These are phyloP conservation scores for Nasalis larvatus DNA, from an alignment of 2,113 vertebrate genomes.

Conservation along the genomic window DNA sequence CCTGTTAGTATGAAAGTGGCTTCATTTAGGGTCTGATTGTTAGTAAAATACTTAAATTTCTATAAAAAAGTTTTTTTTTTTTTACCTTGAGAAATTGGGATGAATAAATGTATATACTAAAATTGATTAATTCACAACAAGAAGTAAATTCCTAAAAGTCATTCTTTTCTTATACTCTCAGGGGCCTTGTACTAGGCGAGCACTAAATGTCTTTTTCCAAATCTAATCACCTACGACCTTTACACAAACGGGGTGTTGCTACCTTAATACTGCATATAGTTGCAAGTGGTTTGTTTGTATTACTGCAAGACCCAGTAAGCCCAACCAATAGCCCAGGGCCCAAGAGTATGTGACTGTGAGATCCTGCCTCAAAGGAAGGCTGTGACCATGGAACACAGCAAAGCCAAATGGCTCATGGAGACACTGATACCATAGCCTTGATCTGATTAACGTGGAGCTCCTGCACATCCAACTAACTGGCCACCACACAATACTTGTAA, in stretches of 20 bases:
- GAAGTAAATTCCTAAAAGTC: neutral
- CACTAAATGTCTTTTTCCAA: neutral
- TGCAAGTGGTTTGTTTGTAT: neutral
- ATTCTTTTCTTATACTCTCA: neutral
- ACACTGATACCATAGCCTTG: neutral
- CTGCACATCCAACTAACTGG: neutral
- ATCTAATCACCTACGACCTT: neutral
- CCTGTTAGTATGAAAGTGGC: neutral
- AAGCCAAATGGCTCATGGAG: neutral
- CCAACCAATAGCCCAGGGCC: neutral
- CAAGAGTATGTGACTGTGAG: neutral
- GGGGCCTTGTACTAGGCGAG: neutral
- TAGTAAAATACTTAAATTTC: constrained; percentile 6
- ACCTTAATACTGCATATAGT: neutral
- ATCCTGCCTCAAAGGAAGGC: neutral
- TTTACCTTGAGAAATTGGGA: neutral
- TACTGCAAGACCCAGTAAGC: neutral
- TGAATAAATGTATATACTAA: neutral
- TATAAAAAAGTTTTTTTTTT: neutral
- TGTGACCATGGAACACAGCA: neutral
- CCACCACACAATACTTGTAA: neutral
- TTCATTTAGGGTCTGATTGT: constrained; percentile 5
- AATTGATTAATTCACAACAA: neutral
- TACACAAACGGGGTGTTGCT: neutral
- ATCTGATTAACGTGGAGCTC: too few species aligned